These are phyloP conservation scores for Zalophus californianus DNA, from an alignment of 2,797 vertebrate species.

Conservation along the genomic window DNA sequence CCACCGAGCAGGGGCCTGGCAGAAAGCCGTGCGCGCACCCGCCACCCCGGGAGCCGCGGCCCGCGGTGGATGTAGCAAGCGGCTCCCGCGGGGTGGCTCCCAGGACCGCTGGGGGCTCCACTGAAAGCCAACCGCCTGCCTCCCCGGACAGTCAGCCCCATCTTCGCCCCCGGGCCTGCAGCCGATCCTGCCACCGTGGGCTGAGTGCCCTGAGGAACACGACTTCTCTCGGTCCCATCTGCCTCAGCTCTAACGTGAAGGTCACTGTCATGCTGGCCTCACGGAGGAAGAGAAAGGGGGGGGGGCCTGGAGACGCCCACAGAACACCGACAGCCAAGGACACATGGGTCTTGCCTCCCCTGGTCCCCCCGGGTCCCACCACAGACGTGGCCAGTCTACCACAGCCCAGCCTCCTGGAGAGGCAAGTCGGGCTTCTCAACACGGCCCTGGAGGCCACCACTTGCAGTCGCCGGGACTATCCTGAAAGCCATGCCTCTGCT, in stretches of 20 bases:
- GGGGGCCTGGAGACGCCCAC: accelerated
- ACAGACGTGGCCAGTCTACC: accelerated
- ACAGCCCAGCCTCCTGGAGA: accelerated
- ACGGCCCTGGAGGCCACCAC: accelerated
- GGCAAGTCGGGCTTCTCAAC: not conserved
- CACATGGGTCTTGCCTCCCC: accelerated
- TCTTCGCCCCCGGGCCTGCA: not conserved
- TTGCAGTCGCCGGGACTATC: accelerated
- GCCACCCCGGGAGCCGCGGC: not conserved
- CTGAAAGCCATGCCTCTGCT: accelerated
- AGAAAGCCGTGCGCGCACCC: not conserved
- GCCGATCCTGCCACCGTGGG: accelerated
- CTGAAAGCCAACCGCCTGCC: accelerated
- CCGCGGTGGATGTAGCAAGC: too few species aligned
- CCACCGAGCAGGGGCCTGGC: not conserved
- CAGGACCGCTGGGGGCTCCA: not conserved
- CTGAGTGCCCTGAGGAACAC: accelerated
- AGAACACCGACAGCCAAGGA: accelerated
- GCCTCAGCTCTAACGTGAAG: accelerated
- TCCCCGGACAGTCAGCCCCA: accelerated
- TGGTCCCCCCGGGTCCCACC: accelerated
- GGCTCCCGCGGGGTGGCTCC: not conserved
- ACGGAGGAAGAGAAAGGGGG: accelerated
- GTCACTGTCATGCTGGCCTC: accelerated
- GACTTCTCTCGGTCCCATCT: not conserved